A percentile compares a stretch with the other conserved stretches of the same genome.
phyloP scores from a whole-genome alignment of 2,797 vertebrate genomes.

The Hippoglossus hippoglossus region DNA sequence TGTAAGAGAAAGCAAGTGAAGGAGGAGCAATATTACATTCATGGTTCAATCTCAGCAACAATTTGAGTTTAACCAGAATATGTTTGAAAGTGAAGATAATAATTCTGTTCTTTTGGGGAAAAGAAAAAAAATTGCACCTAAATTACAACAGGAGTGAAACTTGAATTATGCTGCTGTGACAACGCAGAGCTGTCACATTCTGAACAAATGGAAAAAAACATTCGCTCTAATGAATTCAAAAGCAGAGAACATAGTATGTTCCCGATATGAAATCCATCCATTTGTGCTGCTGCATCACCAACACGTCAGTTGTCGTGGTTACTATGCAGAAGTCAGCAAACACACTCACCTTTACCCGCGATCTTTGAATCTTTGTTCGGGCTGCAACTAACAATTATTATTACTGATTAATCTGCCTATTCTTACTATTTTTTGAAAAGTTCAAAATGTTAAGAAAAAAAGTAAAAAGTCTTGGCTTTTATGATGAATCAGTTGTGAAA shows the following conservation, averaged over 20 bases:
- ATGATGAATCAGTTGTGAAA: background rate
- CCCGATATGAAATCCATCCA: background rate
- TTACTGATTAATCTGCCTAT: no score
- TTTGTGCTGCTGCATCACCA: background rate
- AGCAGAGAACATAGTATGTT: background rate
- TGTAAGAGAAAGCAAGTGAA: background rate
- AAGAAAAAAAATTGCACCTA: background rate
- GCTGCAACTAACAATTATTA: background rate
- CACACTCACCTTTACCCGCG: background rate
- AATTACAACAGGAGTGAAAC: background rate
- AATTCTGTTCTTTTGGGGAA: background rate
- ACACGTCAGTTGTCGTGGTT: background rate
- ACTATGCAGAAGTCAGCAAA: background rate
- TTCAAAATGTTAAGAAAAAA: no score
- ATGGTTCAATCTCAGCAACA: conserved; percentile 35
- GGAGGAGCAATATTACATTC: conserved; percentile 12
- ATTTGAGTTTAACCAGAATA: conserved; percentile 25
- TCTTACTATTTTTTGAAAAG: no score
- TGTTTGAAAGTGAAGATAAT: background rate
- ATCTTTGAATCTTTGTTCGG: background rate
- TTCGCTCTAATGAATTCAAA: background rate
- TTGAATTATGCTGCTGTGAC: background rate
- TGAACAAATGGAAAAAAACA: background rate
- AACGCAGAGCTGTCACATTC: background rate
- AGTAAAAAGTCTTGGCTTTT: no score